Evolutionary conservation across 2,797 vertebrate species (phyloP).

Genomic region (Salarias fasciatus): DNA sequence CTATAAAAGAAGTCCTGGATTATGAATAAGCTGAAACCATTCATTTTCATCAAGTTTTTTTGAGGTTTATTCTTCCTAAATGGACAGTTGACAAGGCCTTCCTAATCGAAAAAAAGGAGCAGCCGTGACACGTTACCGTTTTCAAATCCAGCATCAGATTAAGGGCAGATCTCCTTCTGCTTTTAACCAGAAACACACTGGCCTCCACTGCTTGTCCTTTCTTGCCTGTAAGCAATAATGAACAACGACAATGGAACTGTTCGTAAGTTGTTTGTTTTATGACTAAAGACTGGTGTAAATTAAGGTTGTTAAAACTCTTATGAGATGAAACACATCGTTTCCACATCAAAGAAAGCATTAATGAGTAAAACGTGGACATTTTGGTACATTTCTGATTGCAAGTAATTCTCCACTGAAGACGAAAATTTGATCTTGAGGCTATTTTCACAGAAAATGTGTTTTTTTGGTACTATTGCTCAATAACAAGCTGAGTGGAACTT

Average conservation of each 20-base stretch:
- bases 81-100: neutral
- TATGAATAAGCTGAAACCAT: neutral
- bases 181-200: slow-evolving; percentile 25
- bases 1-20: slow-evolving; percentile 1
- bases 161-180: slow-evolving; percentile 12
- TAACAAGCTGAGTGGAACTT: slow-evolving; percentile 4
- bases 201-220: slow-evolving; percentile 13
- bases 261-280: slow-evolving; percentile 28
- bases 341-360: neutral
- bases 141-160: slow-evolving; percentile 22
- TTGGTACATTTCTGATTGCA: too few relatives aligned
- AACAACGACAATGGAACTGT: slow-evolving; percentile 21
- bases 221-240: slow-evolving; percentile 16
- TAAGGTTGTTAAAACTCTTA: neutral
- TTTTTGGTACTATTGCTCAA: neutral
- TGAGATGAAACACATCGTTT: neutral
- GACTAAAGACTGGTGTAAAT: neutral
- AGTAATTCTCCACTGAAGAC: too few relatives aligned
- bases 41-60: neutral
- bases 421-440: too few relatives aligned
- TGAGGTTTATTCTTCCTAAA: neutral
- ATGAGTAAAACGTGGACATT: neutral
- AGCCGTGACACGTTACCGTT: slow-evolving; percentile 2
- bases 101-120: neutral
- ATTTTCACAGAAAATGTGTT: neutral